Base-by-base conservation (phyloP, 2,797 vertebrate genomes). In the Eulemur albifrons region DNA sequence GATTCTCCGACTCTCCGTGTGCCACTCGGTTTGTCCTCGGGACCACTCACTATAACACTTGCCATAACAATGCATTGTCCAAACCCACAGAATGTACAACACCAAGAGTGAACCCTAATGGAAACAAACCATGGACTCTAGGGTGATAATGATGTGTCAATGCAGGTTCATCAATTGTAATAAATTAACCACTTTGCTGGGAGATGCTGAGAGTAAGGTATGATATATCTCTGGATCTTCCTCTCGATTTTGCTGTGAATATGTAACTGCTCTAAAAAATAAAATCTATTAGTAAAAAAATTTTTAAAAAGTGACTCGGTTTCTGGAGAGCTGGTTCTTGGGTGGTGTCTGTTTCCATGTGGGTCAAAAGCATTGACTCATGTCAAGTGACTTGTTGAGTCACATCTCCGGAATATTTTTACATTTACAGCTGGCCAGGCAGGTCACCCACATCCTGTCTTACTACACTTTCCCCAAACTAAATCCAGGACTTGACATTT, bases 381-480 rank as follows among this genome's bases (percentile, higher is more conserved):
- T 0, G 14, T 2, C 2, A 25, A 57, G 25, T 20, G 14, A 48
- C 45, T 30, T 21, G 1, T 10, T 94, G 85, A 96, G 70, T 95
- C 88, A 80, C 3, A 9, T 40, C 50, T 87, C 43, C 1, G 9
- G 50, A 32, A 59, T 43, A n/a, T 57, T 61, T 52, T 21, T 35
- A 27, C 50, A 70, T 38, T 35, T 43, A 38, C 27, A 21, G 45
- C 80, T 90, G 79, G 65, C 61, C 1, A 57, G 40, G 1, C 72
- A 76, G 15, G 38, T 54, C 54, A 18, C 89, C 88, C 94, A 95
- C 93, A 61, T 38, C 83, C 96, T 88, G 38, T 65, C 84, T 81
- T 43, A 40, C 76, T 40, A 23, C 13, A 43, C 21, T 40, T 50
- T 35, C 23, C 69, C 45, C 59, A 40, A 38, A 75, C 45, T 14